Conservation (phyloP, 2,888 invertebrate genomes). For the Petrolisthes cinctipes region DNA sequence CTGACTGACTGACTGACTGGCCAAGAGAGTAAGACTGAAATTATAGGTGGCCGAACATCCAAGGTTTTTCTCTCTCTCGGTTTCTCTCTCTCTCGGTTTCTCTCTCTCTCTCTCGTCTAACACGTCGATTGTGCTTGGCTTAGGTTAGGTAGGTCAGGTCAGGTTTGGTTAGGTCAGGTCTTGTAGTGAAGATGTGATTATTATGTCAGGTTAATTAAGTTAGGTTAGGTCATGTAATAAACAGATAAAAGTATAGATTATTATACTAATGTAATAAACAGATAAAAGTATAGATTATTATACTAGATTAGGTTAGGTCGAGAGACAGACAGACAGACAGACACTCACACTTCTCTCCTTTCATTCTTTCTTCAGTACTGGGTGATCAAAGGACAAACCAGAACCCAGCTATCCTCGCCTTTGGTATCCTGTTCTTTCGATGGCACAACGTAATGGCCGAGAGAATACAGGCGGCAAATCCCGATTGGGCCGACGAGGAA, state of each 20-base stretch:
- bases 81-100: neutral
- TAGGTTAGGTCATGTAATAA: no score
- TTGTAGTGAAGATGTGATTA: no score
- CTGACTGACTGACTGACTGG: no score
- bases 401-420: constrained; percentile 93
- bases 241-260: neutral
- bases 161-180: no score
- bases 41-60: no score
- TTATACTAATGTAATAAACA: neutral
- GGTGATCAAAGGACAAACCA: constrained; percentile 97
- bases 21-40: no score
- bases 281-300: neutral
- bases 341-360: neutral
- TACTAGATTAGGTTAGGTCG: no score
- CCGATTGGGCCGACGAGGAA: constrained; percentile 93
- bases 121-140: no score
- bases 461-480: constrained; percentile 82
- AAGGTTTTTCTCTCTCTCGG: neutral
- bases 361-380: constrained; percentile 79
- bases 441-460: constrained; percentile 95
- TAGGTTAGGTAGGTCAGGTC: no score
- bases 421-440: constrained; percentile 92
- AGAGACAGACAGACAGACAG: constrained; percentile 1
- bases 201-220: no score
- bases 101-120: neutral